Percentiles rank a stretch among this genome's conserved stretches.
phyloP scores from a whole-genome alignment of 2,888 invertebrate genomes.

The Cyaniris semiargus region DNA sequence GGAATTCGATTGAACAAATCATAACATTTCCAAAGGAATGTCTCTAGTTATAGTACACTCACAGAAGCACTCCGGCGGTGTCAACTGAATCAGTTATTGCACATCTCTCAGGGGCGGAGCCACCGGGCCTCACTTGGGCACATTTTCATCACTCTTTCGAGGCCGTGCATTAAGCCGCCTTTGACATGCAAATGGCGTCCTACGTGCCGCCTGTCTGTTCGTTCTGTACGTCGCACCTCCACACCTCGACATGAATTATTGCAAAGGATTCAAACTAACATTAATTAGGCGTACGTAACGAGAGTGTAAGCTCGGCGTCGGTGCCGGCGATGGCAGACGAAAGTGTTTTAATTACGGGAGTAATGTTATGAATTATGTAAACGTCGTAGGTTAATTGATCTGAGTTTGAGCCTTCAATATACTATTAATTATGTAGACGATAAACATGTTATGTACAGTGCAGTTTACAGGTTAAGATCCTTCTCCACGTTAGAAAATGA shows the following conservation, averaged over 20 bases:
- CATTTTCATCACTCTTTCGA: constrained; percentile 23
- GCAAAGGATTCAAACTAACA: constrained; percentile 11
- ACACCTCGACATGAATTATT: neutral
- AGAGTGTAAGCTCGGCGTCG: neutral
- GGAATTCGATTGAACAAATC: neutral
- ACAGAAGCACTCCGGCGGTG: constrained; percentile 12
- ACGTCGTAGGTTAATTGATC: neutral
- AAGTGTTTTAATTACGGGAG: neutral
- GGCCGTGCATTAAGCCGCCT: constrained; percentile 23
- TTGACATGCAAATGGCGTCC: constrained; percentile 20
- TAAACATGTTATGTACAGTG: too few species aligned
- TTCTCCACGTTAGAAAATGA: too few species aligned
- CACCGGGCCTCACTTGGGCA: constrained; percentile 7
- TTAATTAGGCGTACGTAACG: constrained; percentile 15
- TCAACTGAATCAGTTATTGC: constrained; percentile 27
- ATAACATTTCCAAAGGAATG: neutral
- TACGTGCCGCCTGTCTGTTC: constrained; percentile 19
- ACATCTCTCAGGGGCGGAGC: constrained; percentile 16
- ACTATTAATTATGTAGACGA: too few species aligned
- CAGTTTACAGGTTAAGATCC: too few species aligned
- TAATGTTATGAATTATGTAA: constrained; percentile 1
- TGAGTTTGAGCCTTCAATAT: neutral
- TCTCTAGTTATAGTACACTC: too few species aligned
- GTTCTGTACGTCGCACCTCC: constrained; percentile 10
- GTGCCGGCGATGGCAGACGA: neutral